Evolutionary conservation across 2,797 vertebrate species (phyloP).

Genomic region (Fratercula arctica): DNA sequence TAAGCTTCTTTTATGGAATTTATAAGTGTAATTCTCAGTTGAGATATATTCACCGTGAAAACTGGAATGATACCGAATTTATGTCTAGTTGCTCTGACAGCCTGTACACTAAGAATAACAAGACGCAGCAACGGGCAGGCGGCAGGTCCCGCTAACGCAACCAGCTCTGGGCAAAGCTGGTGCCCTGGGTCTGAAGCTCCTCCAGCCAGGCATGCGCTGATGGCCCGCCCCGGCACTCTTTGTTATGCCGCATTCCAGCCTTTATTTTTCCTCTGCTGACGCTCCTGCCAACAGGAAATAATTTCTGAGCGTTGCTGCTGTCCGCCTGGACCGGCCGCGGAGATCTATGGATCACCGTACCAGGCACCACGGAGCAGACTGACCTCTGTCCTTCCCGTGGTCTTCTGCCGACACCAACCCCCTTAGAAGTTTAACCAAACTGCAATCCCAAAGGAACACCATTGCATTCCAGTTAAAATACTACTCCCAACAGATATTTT

Average conservation of each 20-base stretch:
- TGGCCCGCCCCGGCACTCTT: background rate
- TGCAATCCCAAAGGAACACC: background rate
- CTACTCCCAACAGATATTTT: background rate
- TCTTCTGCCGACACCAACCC: background rate
- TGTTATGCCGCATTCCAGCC: background rate
- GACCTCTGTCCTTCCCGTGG: background rate
- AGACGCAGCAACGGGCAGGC: background rate
- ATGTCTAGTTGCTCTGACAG: background rate
- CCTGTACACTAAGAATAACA: fast-evolving
- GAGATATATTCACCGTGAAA: background rate
- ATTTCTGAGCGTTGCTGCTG: background rate
- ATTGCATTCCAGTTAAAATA: background rate
- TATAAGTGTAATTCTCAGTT: background rate
- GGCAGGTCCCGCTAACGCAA: background rate
- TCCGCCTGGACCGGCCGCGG: background rate
- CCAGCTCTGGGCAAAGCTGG: background rate
- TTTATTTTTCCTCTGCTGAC: background rate
- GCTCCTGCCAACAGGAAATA: background rate
- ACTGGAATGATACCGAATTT: background rate
- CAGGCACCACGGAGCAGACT: background rate
- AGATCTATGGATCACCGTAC: background rate
- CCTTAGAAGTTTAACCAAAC: background rate
- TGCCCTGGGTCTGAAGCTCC: background rate
- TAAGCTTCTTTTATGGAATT: background rate
- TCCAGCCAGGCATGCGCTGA: background rate